Evolutionary conservation across 2,113 vertebrate species (phyloP), one percentile per base, ranked within the genome.

Genomic region (Rhodinocichla rosea): DNA sequence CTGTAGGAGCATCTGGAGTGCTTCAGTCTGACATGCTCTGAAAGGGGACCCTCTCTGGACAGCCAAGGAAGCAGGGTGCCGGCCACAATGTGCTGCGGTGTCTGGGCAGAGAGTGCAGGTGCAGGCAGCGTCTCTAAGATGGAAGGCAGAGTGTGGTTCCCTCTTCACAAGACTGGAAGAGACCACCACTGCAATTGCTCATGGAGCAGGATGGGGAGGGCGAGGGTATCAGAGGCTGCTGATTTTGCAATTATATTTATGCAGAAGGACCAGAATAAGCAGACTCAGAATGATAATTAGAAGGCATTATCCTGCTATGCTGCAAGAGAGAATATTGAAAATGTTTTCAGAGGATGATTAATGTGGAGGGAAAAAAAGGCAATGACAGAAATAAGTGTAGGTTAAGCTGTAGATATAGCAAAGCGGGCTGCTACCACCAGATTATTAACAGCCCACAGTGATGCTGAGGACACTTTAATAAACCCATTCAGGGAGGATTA

Each of bases 401-500:
- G 37, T 81, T 92, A 71, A 93, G 65, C 56, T 81, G 39, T 26
- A 93, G 44, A 83, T 52, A 55, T 3, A 80, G 63, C n/a, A 87
- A 90, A 94, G 89, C 4, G 2, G 40, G 56, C 64, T 78, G 24
- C 79, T 87, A 55, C 28, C 20, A 73, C 27, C 28, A 90, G 73
- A 62, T 96, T 60, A 74, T 91, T 95, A 95, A 56, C 50, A 94
- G 44, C 64, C 40, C 26, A 32, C 26, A 60, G 64, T 71, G 68
- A 69, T 69, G 39, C 55, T 68, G 42, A 89, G 76, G 47, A 84
- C 68, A 55, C 71, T 94, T 95, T 77, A 96, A 95, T 87, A 90
- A 81, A 75, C 26, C 60, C 30, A 75, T 84, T 95, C 78, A 92
- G 65, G 40, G 37, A 89, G 55, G 71, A 94, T 94, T 93, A 84